Base-by-base conservation (phyloP, 2,113 vertebrate genomes). In the Rhodinocichla rosea region DNA sequence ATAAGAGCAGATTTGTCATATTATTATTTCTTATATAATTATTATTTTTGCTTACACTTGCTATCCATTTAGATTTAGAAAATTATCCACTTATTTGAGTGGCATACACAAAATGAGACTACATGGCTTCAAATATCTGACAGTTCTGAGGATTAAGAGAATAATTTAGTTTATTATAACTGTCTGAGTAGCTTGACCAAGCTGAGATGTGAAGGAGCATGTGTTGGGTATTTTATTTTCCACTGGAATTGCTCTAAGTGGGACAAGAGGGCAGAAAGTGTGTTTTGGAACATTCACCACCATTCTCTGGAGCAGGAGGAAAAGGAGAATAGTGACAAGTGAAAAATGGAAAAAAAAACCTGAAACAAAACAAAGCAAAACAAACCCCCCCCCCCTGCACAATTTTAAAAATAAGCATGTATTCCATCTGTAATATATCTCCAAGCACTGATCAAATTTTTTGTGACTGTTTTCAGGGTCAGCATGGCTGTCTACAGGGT, bases 91-190 rank as follows among this genome's bases (percentile, higher is more conserved):
- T 87, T 69, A 22, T 77, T 39, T 52, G 62, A 28, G 33, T 83
- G 8, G 4, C 21, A 33, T 23, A 30, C 17, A 90, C 13, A 78
- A 70, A 94, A 70, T 19, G 15, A 88, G 15, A 9, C 9, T 87
- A 79, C 40, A 26, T 0, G 0, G 7, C 47, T 93, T 93, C 64
- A 75, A 44, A 64, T 86, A 70, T 30, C 64, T 60, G 63, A 53
- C 44, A 77, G 32, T 40, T 84, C 62, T 80, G 32, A 73, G 35
- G 39, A 86, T 87, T 94, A 83, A 84, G 56, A 84, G 47, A 64
- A 84, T 81, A 75, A 89, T 71, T 90, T 89, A 15, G 35, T 81
- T 78, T 87, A 75, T 89, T 91, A 68, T 60, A 64, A 59, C 42
- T 74, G 15, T 39, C 37, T 77, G 33, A 18, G 8, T 75, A 83